Conservation (phyloP, 2,888 invertebrate genomes). For the Drosophila eohydei region DNA sequence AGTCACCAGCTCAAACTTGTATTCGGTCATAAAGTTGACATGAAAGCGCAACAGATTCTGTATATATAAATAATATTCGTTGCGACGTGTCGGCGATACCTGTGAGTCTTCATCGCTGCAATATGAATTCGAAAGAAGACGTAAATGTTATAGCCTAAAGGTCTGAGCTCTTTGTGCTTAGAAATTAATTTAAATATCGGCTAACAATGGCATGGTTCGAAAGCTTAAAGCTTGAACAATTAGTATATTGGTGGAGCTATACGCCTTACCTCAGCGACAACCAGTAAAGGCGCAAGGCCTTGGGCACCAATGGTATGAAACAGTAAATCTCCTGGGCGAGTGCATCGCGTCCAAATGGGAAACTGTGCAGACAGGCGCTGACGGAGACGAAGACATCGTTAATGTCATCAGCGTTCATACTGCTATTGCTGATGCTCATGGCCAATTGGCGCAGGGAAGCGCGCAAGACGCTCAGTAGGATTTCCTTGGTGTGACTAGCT, state of each 20-base stretch:
- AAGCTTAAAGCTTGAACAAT: too few species aligned
- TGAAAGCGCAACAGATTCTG: slow-evolving; percentile 85
- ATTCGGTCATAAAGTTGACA: slow-evolving; percentile 84
- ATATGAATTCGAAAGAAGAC: not conserved
- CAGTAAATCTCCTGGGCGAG: slow-evolving; percentile 62
- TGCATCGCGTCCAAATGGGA: slow-evolving; percentile 77
- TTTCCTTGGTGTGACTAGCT: slow-evolving; percentile 40
- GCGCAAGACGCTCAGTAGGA: slow-evolving; percentile 61
- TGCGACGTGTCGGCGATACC: slow-evolving; percentile 82
- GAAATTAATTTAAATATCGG: not conserved
- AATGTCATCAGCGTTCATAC: slow-evolving; percentile 36
- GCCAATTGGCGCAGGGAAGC: slow-evolving; percentile 59
- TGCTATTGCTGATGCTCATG: slow-evolving; percentile 22
- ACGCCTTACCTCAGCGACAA: slow-evolving; percentile 61
- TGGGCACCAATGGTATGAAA: slow-evolving; percentile 74
- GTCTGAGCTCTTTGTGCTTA: too few species aligned
- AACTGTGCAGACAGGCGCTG: slow-evolving; percentile 83
- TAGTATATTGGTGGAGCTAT: too few species aligned
- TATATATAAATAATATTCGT: slow-evolving; percentile 82
- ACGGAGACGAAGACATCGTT: slow-evolving; percentile 77
- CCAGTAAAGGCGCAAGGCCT: slow-evolving; percentile 75
- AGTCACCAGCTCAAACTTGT: slow-evolving; percentile 75
- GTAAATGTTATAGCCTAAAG: too few species aligned
- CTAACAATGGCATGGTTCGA: not conserved
- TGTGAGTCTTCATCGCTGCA: slow-evolving; percentile 5